These are phyloP conservation scores for Cranoglanis bouderius DNA, from an alignment of 2,113 vertebrate genomes.

Conservation along the genomic window DNA sequence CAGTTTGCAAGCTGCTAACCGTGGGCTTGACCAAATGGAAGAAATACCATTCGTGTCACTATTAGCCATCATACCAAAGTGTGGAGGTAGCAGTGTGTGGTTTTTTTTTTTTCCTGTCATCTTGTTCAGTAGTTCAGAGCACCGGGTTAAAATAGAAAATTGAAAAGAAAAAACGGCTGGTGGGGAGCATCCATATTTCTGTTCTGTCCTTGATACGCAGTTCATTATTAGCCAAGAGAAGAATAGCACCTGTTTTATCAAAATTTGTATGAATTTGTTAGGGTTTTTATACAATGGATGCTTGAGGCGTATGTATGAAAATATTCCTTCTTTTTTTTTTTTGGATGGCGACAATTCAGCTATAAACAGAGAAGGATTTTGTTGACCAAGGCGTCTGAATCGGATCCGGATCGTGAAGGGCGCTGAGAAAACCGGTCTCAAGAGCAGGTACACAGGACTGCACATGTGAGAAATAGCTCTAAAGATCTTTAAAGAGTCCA, in stretches of 20 bases:
- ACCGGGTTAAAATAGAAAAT: conserved; percentile 49
- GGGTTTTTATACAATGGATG: neutral
- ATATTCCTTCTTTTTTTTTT: neutral
- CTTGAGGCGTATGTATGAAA: conserved; percentile 11
- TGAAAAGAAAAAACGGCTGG: neutral
- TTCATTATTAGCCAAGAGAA: conserved; percentile 3
- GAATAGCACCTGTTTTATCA: conserved; percentile 53
- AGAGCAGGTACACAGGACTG: neutral
- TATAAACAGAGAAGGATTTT: neutral
- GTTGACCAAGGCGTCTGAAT: neutral
- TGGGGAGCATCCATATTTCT: neutral
- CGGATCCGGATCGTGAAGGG: neutral
- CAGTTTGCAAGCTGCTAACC: conserved; percentile 65
- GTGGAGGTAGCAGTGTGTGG: conserved; percentile 95
- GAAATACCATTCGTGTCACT: conserved; percentile 50
- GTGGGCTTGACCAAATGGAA: conserved; percentile 49
- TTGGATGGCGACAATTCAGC: neutral
- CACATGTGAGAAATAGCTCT: neutral
- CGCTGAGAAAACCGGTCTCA: neutral
- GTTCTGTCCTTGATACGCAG: neutral
- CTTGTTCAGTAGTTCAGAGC: conserved; percentile 46
- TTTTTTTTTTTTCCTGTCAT: conserved; percentile 16
- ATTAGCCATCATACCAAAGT: conserved; percentile 80
- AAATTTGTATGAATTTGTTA: conserved; percentile 6
- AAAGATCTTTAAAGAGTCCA: neutral